Evolutionary conservation across 2,888 invertebrate species (phyloP).

Genomic region (Apocheima hispidaria): DNA sequence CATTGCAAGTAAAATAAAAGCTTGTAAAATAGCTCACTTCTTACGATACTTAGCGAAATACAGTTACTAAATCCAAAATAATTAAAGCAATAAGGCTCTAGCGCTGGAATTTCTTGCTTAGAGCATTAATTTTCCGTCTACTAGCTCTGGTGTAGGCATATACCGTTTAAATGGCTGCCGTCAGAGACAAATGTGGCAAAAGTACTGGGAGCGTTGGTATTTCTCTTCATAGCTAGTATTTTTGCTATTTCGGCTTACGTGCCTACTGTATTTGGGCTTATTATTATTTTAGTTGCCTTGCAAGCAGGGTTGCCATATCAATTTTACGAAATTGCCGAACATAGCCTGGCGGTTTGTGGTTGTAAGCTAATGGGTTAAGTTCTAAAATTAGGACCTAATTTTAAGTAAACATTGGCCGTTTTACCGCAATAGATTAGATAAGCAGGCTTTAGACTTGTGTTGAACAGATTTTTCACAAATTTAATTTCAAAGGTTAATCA

Average conservation of each 20-base stretch:
- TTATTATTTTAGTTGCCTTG: background rate
- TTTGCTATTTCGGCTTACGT: background rate
- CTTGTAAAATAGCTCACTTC: slow-evolving; percentile 6
- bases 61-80: slow-evolving; percentile 13
- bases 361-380: too few species aligned
- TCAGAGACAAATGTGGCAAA: slow-evolving; percentile 26
- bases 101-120: slow-evolving; percentile 22
- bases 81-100: slow-evolving; percentile 18
- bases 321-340: too few species aligned
- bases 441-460: too few species aligned
- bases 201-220: background rate
- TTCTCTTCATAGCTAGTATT: slow-evolving; percentile 2
- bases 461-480: too few species aligned
- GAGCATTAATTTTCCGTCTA: slow-evolving; percentile 26
- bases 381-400: too few species aligned
- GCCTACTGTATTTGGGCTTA: background rate
- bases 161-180: slow-evolving; percentile 25
- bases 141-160: slow-evolving; percentile 16
- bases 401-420: too few species aligned
- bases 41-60: slow-evolving; percentile 10
- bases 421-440: too few species aligned
- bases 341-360: too few species aligned
- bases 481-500: too few species aligned
- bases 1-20: too few species aligned
- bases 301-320: too few species aligned